A percentile compares a stretch with the other conserved stretches of the same genome.
Evolutionary conservation across 1,140 invertebrate species (phyloP).

Genomic region (Diplogasteroides magnus): DNA sequence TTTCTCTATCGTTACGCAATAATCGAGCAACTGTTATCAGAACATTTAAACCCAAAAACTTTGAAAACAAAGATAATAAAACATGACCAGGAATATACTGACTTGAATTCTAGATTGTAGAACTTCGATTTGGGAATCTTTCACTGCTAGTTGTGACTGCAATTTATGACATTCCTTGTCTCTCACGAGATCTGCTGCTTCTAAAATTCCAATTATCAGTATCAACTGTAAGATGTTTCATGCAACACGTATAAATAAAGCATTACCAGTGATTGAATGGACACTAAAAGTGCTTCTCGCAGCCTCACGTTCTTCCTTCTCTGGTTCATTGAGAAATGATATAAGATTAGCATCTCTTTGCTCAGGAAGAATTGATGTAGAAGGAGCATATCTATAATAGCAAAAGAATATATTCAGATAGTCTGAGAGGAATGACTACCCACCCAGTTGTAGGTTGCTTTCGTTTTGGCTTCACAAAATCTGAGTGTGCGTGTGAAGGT

Average conservation of each 20-base stretch:
- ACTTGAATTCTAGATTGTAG: conserved; percentile 15
- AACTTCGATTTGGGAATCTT: conserved; percentile 23
- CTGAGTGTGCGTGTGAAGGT: not conserved
- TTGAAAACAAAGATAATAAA: not conserved
- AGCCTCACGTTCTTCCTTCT: not conserved
- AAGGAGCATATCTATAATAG: not conserved
- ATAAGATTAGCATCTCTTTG: not conserved
- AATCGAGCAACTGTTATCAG: not conserved
- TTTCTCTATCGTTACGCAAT: too few relatives aligned
- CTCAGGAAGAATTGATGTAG: not conserved
- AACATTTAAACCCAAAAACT: not conserved
- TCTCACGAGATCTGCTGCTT: conserved; percentile 4
- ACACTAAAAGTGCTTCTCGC: not conserved
- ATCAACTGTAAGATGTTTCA: not conserved
- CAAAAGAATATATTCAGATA: not conserved
- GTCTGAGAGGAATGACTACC: not conserved
- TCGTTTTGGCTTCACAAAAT: not conserved
- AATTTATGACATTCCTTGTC: conserved; percentile 9
- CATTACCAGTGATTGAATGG: not conserved
- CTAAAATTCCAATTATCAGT: not conserved
- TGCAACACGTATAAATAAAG: not conserved
- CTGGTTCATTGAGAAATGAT: not conserved
- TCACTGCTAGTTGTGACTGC: conserved; percentile 21
- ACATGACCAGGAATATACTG: not conserved
- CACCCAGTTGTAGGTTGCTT: not conserved